A percentile compares a stretch with the other conserved stretches of the same genome.
Evolutionary conservation across 2,113 vertebrate species (phyloP).

Genomic region (Tretioscincus oriximinensis): DNA sequence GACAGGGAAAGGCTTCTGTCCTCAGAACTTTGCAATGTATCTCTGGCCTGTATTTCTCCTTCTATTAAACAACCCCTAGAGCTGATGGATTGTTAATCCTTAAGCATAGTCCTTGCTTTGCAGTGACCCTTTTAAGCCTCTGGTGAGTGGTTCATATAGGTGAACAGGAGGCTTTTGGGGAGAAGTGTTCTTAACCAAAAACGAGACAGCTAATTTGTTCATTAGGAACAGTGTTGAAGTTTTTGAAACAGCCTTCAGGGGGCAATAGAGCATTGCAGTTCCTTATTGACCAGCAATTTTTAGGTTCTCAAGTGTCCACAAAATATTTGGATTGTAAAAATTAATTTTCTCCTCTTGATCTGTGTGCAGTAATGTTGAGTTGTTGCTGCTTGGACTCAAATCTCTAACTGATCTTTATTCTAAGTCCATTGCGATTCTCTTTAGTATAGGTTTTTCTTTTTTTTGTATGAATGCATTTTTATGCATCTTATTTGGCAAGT

Average conservation of each 20-base stretch:
- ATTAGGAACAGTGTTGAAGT: not conserved
- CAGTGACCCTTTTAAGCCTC: not conserved
- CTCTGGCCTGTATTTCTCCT: not conserved
- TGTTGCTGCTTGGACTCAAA: not conserved
- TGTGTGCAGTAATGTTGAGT: not conserved
- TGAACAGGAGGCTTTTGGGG: not conserved
- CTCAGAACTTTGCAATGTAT: not conserved
- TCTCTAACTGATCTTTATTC: not conserved
- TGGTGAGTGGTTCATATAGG: not conserved
- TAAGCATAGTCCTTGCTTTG: too few relatives aligned
- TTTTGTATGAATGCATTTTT: not conserved
- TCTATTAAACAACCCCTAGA: not conserved
- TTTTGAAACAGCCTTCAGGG: constrained; percentile 30
- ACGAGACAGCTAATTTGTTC: not conserved
- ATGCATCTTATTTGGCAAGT: not conserved
- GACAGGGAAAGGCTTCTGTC: too few relatives aligned
- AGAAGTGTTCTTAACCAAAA: not conserved
- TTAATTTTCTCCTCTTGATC: not conserved
- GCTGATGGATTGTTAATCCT: not conserved
- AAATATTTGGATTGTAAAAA: not conserved
- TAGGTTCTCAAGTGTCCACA: not conserved
- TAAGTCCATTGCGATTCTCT: not conserved
- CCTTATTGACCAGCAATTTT: not conserved
- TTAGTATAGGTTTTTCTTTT: not conserved
- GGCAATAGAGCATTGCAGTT: constrained; percentile 29